A percentile compares a stretch with the other conserved stretches of the same genome.
phyloP scores from a whole-genome alignment of 2,888 invertebrate species.

The Carterocephalus palaemon region DNA sequence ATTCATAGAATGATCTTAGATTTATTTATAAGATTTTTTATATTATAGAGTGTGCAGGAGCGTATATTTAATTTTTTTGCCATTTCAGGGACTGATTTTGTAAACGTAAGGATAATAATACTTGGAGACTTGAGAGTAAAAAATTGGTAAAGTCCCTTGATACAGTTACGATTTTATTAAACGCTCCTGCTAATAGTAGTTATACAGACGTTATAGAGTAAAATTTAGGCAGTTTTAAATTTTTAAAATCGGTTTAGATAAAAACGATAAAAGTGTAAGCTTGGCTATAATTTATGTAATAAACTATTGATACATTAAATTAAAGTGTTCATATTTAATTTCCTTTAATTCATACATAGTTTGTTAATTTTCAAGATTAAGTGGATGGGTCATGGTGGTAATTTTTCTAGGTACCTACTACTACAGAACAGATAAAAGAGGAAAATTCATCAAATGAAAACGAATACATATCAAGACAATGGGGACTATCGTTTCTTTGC shows the following conservation, averaged over 20 bases:
- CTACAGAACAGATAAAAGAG: no score
- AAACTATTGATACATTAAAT: slow-evolving; percentile 72
- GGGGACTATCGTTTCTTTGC: no score
- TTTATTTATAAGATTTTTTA: slow-evolving; percentile 68
- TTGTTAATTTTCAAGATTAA: slow-evolving; percentile 5
- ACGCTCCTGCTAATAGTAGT: slow-evolving; percentile 46
- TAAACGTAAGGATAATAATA: background rate
- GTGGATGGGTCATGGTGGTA: no score
- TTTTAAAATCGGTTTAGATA: slow-evolving; percentile 66
- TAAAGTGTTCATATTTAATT: slow-evolving; percentile 4
- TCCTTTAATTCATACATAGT: slow-evolving; percentile 4
- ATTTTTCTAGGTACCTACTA: no score
- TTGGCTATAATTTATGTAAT: slow-evolving; percentile 79
- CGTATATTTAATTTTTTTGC: slow-evolving; percentile 28
- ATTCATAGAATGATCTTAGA: slow-evolving; percentile 71
- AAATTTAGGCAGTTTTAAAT: slow-evolving; percentile 67
- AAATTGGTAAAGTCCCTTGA: slow-evolving; percentile 17
- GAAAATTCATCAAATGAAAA: no score
- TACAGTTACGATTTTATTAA: slow-evolving; percentile 34
- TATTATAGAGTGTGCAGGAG: slow-evolving; percentile 55
- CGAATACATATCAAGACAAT: no score
- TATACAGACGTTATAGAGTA: slow-evolving; percentile 54
- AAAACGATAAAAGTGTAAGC: slow-evolving; percentile 72
- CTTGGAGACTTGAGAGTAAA: slow-evolving; percentile 6
- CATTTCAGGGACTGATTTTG: slow-evolving; percentile 13